Evolutionary conservation across 2,797 vertebrate genomes (phyloP), one percentile per base, ranked within the genome.

Genomic region (Nothura maculosa): DNA sequence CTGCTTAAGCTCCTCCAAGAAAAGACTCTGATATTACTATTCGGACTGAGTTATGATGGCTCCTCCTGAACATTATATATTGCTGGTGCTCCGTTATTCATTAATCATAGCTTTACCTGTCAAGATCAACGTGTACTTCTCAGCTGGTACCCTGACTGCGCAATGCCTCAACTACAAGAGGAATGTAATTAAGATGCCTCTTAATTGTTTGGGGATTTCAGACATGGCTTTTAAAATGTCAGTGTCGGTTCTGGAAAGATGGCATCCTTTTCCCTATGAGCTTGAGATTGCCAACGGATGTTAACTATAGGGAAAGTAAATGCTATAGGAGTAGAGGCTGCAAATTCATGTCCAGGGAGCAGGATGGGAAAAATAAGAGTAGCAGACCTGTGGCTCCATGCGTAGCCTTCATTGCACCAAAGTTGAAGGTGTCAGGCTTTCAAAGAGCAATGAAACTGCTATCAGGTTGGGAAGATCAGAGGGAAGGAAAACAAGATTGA

Each of bases 161-260:
- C 76, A 95, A 79, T 78, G 84, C 84, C 50, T 92, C 89, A 40
- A 88, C 82, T 72, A 89, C 84, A 52, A 54, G 89, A 66, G 68
- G 92, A 93, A 92, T 93, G 82, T 81, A 89, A 82, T 93, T 92
- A 89, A 91, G 81, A 92, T 64, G 81, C 84, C 38, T 97, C 94
- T 93, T 97, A 95, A 97, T 96, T 95, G 96, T 93, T 96, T 55
- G 47, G 94, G 93, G 96, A 95, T 96, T 95, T 97, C 92, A 95
- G 89, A 88, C 78, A 48, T 30, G 10, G 91, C 90, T 96, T 96
- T 96, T 95, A 87, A 97, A 95, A 96, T 95, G 95, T 95, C 90
- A 94, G 11, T 77, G 79, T 47, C 2, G 3, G 43, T 40, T 94
- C 62, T 90, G 92, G 88, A 93, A 68, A 38, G 77, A 85, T 69